A percentile compares a stretch with the other conserved stretches of the same genome.
Evolutionary conservation across 2,113 vertebrate genomes (phyloP).

Genomic region (Vidua macroura): DNA sequence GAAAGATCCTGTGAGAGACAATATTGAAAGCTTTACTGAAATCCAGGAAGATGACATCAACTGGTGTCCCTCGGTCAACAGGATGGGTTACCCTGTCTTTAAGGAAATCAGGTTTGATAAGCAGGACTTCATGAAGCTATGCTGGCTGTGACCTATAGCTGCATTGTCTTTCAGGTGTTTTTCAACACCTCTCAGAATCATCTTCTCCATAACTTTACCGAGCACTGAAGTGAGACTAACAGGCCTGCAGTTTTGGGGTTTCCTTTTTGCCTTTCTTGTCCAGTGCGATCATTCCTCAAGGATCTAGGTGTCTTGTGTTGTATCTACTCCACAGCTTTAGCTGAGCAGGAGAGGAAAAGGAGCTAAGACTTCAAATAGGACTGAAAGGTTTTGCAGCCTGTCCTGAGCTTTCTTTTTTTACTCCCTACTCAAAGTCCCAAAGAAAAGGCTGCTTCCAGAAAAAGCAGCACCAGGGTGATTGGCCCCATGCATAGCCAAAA

Average conservation of each 20-base stretch:
- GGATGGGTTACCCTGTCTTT: not conserved
- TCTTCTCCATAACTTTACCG: not conserved
- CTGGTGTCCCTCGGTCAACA: not conserved
- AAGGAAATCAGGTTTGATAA: not conserved
- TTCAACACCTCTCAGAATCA: not conserved
- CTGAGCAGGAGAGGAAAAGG: not conserved
- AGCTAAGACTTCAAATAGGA: not conserved
- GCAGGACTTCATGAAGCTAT: not conserved
- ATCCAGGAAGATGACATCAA: not conserved
- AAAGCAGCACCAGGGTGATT: not conserved
- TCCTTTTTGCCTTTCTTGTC: not conserved
- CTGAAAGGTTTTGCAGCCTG: not conserved
- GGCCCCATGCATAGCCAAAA: not conserved
- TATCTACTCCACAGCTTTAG: not conserved
- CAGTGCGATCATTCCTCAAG: not conserved
- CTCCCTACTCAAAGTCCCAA: not conserved
- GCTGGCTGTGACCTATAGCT: not conserved
- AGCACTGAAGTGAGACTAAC: not conserved
- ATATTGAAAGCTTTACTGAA: not conserved
- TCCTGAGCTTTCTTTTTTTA: not conserved
- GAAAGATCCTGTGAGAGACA: not conserved
- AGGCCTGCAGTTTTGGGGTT: not conserved
- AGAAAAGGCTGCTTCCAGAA: not conserved
- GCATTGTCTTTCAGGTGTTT: not conserved
- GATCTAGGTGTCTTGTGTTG: accelerated